A percentile compares a stretch with the other conserved stretches of the same genome.
These are phyloP conservation scores for Phainopepla nitens DNA, from an alignment of 2,113 vertebrate genomes.

Conservation along the genomic window DNA sequence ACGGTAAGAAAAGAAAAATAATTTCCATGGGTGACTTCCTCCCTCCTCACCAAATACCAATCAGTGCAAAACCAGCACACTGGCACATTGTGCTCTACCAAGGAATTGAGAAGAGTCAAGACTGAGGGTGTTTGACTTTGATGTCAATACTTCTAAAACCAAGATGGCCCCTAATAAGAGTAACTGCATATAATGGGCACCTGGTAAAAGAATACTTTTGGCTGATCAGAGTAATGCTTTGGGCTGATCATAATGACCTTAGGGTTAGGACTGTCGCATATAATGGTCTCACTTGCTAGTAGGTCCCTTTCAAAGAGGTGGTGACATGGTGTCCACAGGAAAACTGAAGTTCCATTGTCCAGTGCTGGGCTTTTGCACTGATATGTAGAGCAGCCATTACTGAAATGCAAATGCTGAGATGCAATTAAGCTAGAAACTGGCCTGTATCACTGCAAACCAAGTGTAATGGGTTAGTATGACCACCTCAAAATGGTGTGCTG, in stretches of 20 bases:
- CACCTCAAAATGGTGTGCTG: neutral
- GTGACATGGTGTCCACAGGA: rapidly evolving
- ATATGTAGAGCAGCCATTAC: neutral
- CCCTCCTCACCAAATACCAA: too few species aligned
- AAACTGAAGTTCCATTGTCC: neutral
- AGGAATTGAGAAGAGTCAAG: neutral
- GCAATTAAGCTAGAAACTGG: neutral
- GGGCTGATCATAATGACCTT: neutral
- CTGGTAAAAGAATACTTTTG: neutral
- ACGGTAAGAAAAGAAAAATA: too few species aligned
- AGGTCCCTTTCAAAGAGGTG: neutral
- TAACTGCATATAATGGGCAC: neutral
- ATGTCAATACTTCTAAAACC: neutral
- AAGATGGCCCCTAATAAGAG: neutral
- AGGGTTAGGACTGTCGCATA: neutral
- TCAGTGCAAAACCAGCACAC: too few species aligned
- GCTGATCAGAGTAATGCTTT: neutral
- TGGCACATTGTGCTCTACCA: neutral
- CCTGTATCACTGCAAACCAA: neutral
- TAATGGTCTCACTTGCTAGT: neutral
- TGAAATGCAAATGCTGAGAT: neutral
- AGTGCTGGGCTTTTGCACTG: neutral
- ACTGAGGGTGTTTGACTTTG: neutral
- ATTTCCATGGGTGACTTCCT: too few species aligned
- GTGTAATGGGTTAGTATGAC: neutral